A percentile compares a stretch with the other conserved stretches of the same genome.
Evolutionary conservation across 2,888 invertebrate species (phyloP).

Genomic region (Ephialtes manifestator): DNA sequence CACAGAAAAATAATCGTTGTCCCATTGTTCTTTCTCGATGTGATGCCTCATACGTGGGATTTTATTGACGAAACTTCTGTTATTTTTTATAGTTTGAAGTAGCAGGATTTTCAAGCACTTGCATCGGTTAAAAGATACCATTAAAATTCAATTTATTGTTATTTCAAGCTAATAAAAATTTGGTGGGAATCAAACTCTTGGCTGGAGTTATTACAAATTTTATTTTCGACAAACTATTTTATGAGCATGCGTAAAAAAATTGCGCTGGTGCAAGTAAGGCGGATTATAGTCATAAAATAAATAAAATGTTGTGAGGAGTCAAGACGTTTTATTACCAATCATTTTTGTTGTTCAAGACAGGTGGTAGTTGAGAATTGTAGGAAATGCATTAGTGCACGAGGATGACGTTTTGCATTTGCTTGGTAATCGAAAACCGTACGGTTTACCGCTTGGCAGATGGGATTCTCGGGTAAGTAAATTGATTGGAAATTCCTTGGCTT

Average conservation of each 20-base stretch:
- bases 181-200: not conserved
- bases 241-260: not conserved
- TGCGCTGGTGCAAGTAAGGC: not conserved
- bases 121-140: conserved; percentile 10
- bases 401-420: conserved; percentile 25
- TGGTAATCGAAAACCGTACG: conserved; percentile 30
- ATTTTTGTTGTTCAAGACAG: not conserved
- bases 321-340: not conserved
- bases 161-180: not conserved
- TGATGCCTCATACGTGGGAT: conserved; percentile 36
- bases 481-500: conserved; percentile 22
- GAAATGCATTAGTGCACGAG: not conserved
- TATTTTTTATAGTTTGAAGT: conserved; percentile 11
- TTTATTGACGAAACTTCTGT: conserved; percentile 31
- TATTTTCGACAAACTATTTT: not conserved
- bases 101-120: not conserved
- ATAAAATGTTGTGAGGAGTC: conserved; percentile 2
- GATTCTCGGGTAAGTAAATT: conserved; percentile 32
- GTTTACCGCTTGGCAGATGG: conserved; percentile 22
- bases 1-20: conserved; percentile 38
- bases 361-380: not conserved
- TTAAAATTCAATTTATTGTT: conserved; percentile 8
- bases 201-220: not conserved
- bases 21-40: conserved; percentile 71
- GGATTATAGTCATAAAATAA: not conserved